These are phyloP conservation scores for Oscheius sp. DNA, from an alignment of 2,888 invertebrate species.

Conservation along the genomic window DNA sequence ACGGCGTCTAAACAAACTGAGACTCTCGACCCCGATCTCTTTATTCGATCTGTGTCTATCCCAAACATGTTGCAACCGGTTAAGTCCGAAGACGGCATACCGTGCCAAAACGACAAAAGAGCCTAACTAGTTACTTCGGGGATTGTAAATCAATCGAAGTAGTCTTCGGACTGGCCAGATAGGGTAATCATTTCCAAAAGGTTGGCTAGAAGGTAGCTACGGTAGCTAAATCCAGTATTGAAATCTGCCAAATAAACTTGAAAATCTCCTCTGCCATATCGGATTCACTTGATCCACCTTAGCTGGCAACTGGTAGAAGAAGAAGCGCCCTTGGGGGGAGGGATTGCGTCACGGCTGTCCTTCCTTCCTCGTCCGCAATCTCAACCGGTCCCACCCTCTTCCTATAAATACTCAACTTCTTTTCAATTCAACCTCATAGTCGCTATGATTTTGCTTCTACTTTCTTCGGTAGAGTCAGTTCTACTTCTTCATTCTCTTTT, in stretches of 20 bases:
- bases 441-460: not conserved
- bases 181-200: too few species aligned
- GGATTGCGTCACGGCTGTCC: constrained; percentile 28
- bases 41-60: not conserved
- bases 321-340: constrained; percentile 21
- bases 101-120: too few species aligned
- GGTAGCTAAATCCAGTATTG: too few species aligned
- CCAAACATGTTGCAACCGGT: not conserved
- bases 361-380: too few species aligned
- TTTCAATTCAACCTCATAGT: not conserved
- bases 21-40: too few species aligned
- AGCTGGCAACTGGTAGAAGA: constrained; percentile 8
- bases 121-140: constrained; percentile 3
- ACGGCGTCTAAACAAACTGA: too few species aligned
- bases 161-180: too few species aligned
- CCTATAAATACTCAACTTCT: not conserved
- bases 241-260: too few species aligned
- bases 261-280: constrained; percentile 20
- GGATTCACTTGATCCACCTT: constrained; percentile 3
- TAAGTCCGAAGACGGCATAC: not conserved
- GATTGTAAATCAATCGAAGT: too few species aligned
- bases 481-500: not conserved
- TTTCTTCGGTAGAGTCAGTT: constrained; percentile 13
- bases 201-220: too few species aligned
- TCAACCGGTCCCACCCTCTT: constrained; percentile 14